Evolutionary conservation across 2,797 vertebrate species (phyloP).

Genomic region (Schizopygopsis pylzovi): DNA sequence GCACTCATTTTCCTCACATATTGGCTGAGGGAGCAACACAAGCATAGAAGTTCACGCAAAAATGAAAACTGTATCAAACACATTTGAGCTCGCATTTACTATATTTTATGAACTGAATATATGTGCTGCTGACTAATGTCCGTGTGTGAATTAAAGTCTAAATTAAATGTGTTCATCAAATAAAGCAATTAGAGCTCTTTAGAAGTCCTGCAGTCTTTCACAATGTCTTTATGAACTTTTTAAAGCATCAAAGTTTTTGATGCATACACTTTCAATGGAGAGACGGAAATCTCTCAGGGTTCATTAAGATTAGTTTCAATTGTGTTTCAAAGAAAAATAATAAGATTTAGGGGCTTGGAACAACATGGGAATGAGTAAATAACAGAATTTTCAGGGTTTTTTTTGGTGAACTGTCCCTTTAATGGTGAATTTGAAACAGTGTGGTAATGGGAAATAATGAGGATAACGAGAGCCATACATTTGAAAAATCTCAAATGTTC

Average conservation of each 20-base stretch:
- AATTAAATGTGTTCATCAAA: not conserved
- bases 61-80: not conserved
- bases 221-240: not conserved
- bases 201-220: not conserved
- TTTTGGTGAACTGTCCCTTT: not conserved
- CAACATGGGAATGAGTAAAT: not conserved
- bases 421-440: not conserved
- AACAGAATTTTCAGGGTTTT: too few species aligned
- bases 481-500: too few species aligned
- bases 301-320: not conserved
- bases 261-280: not conserved
- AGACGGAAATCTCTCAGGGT: not conserved
- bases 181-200: not conserved
- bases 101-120: not conserved
- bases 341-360: not conserved
- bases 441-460: constrained; percentile 1
- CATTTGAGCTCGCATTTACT: not conserved
- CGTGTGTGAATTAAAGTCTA: not conserved
- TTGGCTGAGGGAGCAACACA: not conserved
- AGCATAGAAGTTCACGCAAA: not conserved
- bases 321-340: not conserved
- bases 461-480: not conserved
- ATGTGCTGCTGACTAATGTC: not conserved
- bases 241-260: not conserved
- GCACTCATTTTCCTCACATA: constrained; percentile 1